Conservation (phyloP, 2,888 invertebrate genomes). For the Phalera bucephala region DNA sequence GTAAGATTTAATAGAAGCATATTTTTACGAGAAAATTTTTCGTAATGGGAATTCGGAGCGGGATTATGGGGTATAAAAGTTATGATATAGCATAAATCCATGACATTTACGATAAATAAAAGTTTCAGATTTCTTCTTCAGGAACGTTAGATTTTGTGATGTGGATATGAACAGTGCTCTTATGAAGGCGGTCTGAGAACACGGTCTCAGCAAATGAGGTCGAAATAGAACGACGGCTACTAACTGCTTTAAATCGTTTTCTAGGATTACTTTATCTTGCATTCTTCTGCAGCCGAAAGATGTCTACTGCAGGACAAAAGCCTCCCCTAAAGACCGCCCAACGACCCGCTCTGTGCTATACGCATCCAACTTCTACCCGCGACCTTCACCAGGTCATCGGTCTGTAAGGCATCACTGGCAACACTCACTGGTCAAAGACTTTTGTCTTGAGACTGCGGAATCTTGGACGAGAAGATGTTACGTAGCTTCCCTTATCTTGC, state of each 20-base stretch:
- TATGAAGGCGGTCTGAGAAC: conserved; percentile 1
- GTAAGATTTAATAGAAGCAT: conserved; percentile 15
- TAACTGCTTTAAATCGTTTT: conserved; percentile 14
- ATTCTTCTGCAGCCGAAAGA: no score
- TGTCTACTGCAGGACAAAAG: no score
- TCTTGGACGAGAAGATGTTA: no score
- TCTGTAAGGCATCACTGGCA: no score
- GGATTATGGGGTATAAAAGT: conserved; percentile 47
- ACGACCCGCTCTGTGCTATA: no score
- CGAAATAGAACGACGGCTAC: conserved; percentile 15
- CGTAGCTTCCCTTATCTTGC: no score
- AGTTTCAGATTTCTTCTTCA: conserved; percentile 33
- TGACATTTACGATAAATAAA: conserved; percentile 31
- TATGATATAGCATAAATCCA: conserved; percentile 43
- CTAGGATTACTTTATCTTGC: conserved; percentile 1
- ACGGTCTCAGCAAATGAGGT: conserved; percentile 12
- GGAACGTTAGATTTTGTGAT: conserved; percentile 19
- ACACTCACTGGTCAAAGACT: no score
- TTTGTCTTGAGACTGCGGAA: no score
- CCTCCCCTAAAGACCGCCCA: no score
- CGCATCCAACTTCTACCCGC: no score
- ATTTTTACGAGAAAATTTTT: conserved; percentile 27
- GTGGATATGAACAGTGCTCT: conserved; percentile 22
- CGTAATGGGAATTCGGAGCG: conserved; percentile 42
- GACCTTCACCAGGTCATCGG: no score